Evolutionary conservation across 1,140 invertebrate genomes (phyloP).

Genomic region (Hylyphantes graminicola): DNA sequence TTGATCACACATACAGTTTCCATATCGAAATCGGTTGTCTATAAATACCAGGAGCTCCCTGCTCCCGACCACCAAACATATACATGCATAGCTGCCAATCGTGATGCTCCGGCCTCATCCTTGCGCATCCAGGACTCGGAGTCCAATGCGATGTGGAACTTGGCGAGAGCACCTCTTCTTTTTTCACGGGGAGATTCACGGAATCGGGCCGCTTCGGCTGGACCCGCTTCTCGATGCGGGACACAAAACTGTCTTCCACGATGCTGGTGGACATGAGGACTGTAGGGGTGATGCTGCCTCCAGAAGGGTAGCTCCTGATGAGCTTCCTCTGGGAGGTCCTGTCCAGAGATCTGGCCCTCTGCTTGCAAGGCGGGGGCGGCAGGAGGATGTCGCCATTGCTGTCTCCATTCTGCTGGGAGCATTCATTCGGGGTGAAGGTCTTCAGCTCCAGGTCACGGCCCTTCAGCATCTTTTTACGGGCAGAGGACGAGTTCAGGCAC

Average conservation of each 20-base stretch:
- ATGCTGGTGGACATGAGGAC: conserved; percentile 44
- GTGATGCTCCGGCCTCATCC: conserved; percentile 49
- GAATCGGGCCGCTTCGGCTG: conserved; percentile 5
- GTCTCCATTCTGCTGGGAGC: background rate
- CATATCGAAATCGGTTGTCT: conserved; percentile 64
- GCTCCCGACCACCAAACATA: conserved; percentile 64
- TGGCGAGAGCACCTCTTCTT: conserved; percentile 2
- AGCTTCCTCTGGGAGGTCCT: conserved; percentile 56
- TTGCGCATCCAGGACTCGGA: conserved; percentile 21
- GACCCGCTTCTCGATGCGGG: conserved; percentile 9
- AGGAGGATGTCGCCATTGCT: conserved; percentile 22
- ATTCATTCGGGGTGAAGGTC: conserved; percentile 52
- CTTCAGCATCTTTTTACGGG: conserved; percentile 17
- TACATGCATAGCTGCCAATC: conserved; percentile 64
- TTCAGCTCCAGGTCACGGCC: conserved; percentile 58
- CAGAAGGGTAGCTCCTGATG: conserved; percentile 48
- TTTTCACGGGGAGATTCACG: background rate
- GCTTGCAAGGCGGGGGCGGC: conserved; percentile 44
- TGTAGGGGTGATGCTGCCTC: conserved; percentile 57
- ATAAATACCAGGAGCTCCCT: conserved; percentile 60
- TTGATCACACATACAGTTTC: conserved; percentile 64
- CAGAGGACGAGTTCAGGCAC: conserved; percentile 45
- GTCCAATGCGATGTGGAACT: conserved; percentile 38
- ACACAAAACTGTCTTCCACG: conserved; percentile 52
- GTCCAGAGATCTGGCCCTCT: conserved; percentile 60